These are phyloP conservation scores for Disparrhopalites patrizii DNA, from an alignment of 2,888 invertebrate species.

Conservation along the genomic window DNA sequence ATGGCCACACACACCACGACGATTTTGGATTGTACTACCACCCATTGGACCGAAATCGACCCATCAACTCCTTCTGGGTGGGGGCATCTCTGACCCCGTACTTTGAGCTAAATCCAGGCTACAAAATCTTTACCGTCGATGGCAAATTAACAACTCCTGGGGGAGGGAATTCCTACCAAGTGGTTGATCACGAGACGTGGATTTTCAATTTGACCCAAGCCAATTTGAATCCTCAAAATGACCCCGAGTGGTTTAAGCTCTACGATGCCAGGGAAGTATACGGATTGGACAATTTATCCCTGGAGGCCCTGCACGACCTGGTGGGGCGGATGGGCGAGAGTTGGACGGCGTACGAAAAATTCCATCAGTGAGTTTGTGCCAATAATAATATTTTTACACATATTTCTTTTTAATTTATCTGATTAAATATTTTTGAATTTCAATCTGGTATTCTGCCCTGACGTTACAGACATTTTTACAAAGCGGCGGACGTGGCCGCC, in stretches of 20 bases:
- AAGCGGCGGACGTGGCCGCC: too few species aligned
- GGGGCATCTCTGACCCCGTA: slow-evolving; percentile 78
- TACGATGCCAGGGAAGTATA: not conserved
- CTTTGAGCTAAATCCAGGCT: slow-evolving; percentile 71
- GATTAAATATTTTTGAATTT: too few species aligned
- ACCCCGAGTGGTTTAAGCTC: not conserved
- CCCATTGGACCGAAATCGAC: slow-evolving; percentile 16
- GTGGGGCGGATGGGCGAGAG: not conserved
- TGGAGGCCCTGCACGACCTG: not conserved
- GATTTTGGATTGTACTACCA: slow-evolving; percentile 68
- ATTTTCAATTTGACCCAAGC: slow-evolving; percentile 1
- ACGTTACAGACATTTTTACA: too few species aligned
- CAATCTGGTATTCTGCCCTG: too few species aligned
- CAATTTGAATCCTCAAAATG: not conserved
- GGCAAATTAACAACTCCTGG: too few species aligned
- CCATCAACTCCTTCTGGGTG: slow-evolving; percentile 32
- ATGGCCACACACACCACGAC: slow-evolving; percentile 75
- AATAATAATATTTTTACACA: too few species aligned
- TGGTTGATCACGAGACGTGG: not conserved
- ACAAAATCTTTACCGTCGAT: slow-evolving; percentile 68
- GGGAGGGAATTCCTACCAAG: too few species aligned
- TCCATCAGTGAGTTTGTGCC: not conserved
- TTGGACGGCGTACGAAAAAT: not conserved
- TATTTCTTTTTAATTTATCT: too few species aligned
- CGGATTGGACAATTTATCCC: not conserved